Evolutionary conservation across 1,140 invertebrate species (phyloP).

Genomic region (Cherax destructor): DNA sequence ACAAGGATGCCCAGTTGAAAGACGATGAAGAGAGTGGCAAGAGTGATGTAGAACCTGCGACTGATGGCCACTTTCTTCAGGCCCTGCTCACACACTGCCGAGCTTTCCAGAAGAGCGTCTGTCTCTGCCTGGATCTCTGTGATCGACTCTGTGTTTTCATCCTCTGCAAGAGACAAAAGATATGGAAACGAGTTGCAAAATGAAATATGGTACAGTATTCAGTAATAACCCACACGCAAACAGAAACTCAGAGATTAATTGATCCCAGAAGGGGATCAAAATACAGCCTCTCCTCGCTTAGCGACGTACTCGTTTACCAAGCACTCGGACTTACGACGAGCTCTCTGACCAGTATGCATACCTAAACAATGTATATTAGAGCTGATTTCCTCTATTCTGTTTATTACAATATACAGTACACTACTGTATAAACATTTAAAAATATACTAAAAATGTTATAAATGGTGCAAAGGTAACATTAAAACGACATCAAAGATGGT

Average conservation of each 20-base stretch:
- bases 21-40: conserved; percentile 12
- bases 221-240: not conserved
- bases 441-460: too few relatives aligned
- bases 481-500: too few relatives aligned
- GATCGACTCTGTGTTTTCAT: conserved; percentile 3
- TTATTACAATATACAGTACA: too few relatives aligned
- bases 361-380: too few relatives aligned
- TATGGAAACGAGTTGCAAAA: not conserved
- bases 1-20: conserved; percentile 31
- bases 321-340: too few relatives aligned
- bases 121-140: conserved; percentile 41
- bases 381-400: too few relatives aligned
- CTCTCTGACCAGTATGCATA: too few relatives aligned
- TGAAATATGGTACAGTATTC: not conserved
- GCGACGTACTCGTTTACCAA: too few relatives aligned
- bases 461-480: too few relatives aligned
- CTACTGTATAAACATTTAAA: too few relatives aligned
- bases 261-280: too few relatives aligned
- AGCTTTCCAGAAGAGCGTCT: conserved; percentile 43
- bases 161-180: conserved; percentile 8
- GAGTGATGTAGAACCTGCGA: conserved; percentile 37
- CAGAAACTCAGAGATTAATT: not conserved
- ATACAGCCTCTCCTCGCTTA: too few relatives aligned
- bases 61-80: conserved; percentile 38
- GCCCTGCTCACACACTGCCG: conserved; percentile 55